These are phyloP conservation scores for Synanceia verrucosa DNA, from an alignment of 2,797 vertebrate genomes.

Conservation along the genomic window DNA sequence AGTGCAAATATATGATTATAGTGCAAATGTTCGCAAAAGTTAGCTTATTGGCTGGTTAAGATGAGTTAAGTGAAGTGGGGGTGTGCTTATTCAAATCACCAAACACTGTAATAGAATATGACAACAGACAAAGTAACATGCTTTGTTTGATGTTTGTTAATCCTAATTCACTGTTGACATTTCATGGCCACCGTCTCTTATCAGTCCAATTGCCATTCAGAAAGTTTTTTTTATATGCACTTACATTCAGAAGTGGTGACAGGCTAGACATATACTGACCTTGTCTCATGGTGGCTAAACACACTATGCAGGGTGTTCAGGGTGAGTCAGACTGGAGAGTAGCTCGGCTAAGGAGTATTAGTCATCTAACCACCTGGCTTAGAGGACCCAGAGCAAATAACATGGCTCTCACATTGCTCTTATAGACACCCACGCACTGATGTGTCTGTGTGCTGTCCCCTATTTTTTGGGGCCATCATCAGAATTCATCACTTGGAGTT, in stretches of 20 bases:
- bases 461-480: slow-evolving; percentile 4
- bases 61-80: no score
- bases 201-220: background rate
- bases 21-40: no score
- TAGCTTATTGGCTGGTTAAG: no score
- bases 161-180: slow-evolving; percentile 13
- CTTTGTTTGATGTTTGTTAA: slow-evolving; percentile 7
- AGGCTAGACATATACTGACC: slow-evolving; percentile 38
- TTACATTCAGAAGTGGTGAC: slow-evolving; percentile 29
- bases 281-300: slow-evolving; percentile 43
- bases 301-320: slow-evolving; percentile 9
- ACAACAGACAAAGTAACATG: slow-evolving; percentile 6
- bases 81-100: no score
- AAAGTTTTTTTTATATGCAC: slow-evolving; percentile 13
- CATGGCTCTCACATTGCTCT: slow-evolving; percentile 33
- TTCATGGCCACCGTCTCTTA: background rate
- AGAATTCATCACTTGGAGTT: background rate
- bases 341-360: slow-evolving; percentile 39
- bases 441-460: slow-evolving; percentile 33
- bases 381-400: slow-evolving; percentile 40
- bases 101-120: background rate
- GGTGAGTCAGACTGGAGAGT: slow-evolving; percentile 56
- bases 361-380: slow-evolving; percentile 49
- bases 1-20: no score
- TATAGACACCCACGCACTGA: slow-evolving; percentile 35